Evolutionary conservation across 2,797 vertebrate species (phyloP), one percentile per base, ranked within the genome.

Genomic region (Mus minutoides): DNA sequence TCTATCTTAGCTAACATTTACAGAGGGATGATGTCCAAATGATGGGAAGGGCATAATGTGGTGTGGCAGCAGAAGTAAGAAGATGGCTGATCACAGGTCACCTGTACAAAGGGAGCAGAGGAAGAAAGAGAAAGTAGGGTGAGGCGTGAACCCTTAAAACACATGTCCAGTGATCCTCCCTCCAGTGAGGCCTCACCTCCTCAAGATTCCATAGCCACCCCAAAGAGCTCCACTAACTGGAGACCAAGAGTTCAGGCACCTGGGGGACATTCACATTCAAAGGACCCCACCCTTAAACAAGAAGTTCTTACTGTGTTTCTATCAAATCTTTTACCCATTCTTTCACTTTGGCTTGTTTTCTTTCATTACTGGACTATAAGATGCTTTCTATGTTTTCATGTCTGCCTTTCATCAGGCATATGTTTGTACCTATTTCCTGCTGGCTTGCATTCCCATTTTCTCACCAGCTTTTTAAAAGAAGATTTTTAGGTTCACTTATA

Each of bases 351-450:
- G 69, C 34, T 82, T 79, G 19, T 88, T 85, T 49, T 52, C n/a
- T 87, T 88, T 84, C 87, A 46, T 92, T 88, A 77, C n/a, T 88
- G 58, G 79, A 60, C 71, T 82, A 11, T 21, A 80, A 90, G 21
- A 1, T 49, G 85, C 29, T 46, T 91, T 62, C 40, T 5, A 2
- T 62, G 46, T 76, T 93, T 46, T 85, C 69, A 37, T 69, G 34
- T 8, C 67, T 90, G 29, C 37, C 37, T 37, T 84, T 78, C 29
- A 83, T 58, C 17, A 71, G 46, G 92, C 40, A 31, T 24, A 3
- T 60, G 24, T 49, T 83, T 90, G 21, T 16, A 94, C 67, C 21
- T 88, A 85, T 71, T 69, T 64, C 16, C 75, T 2, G 80, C 19
- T 75, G 24, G 6, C 10, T 78, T 90, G 5, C 82, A 8, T 87